phyloP scores from a whole-genome alignment of 1,140 invertebrate species.

The Metopolophium dirhodum region DNA sequence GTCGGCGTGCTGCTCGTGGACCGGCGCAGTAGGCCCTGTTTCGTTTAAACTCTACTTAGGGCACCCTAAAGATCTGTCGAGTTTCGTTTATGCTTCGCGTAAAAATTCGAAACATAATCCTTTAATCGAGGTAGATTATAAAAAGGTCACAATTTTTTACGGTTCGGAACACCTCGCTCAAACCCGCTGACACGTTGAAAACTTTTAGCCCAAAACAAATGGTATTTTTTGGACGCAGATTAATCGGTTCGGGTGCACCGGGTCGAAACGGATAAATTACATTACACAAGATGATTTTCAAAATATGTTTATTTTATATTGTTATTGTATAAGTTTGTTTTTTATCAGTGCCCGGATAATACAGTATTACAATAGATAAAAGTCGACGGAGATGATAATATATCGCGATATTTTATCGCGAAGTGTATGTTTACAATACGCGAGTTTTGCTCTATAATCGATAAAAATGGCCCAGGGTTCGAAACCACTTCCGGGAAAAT shows the following conservation, averaged over 20 bases:
- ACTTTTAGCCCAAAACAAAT: slow-evolving; percentile 9
- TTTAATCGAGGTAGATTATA: neutral
- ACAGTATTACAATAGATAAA: neutral
- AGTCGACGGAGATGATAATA: neutral
- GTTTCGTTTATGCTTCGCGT: neutral
- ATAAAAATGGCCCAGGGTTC: neutral
- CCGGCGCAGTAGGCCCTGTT: neutral
- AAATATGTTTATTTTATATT: neutral
- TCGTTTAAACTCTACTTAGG: neutral
- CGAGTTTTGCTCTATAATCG: neutral
- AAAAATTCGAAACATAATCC: neutral
- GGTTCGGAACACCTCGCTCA: neutral
- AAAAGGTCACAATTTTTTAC: neutral
- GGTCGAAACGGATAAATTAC: slow-evolving; percentile 20
- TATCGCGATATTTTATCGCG: neutral
- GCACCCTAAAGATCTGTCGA: neutral
- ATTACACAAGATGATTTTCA: neutral
- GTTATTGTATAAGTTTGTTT: neutral
- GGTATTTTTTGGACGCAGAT: slow-evolving; percentile 23
- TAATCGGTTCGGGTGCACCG: neutral
- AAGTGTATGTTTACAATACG: neutral
- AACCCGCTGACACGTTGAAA: slow-evolving; percentile 25
- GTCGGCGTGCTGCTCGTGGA: neutral
- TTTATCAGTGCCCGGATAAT: neutral
- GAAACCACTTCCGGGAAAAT: too few relatives aligned